A percentile compares a stretch with the other conserved stretches of the same genome.
Evolutionary conservation across 2,797 vertebrate species (phyloP).

Genomic region (Acrossocheilus wenchowensis): DNA sequence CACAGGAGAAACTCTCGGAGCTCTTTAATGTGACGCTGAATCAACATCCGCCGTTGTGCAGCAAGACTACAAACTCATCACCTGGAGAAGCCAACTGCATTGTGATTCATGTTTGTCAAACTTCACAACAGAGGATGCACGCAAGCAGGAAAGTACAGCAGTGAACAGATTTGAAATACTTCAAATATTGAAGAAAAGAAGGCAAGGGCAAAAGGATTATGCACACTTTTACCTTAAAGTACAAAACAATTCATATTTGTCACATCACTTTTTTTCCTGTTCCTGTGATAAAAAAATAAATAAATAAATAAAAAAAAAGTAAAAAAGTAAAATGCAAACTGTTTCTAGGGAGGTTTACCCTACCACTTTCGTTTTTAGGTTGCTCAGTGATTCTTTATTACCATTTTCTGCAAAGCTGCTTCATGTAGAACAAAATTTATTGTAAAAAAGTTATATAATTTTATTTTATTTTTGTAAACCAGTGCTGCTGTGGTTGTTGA

Average conservation of each 20-base stretch:
- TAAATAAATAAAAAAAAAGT: background rate
- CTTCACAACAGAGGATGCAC: background rate
- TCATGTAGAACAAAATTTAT: background rate
- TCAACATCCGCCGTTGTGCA: conserved; percentile 14
- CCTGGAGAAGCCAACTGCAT: conserved; percentile 2
- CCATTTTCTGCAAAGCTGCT: background rate
- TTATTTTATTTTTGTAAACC: background rate
- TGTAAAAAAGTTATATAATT: background rate
- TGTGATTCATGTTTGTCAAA: background rate
- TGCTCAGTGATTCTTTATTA: background rate
- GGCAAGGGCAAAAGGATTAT: background rate
- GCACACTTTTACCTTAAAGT: background rate
- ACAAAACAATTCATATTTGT: background rate
- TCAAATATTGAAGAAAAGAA: background rate
- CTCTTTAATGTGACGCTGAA: conserved; percentile 21
- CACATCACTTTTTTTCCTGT: background rate
- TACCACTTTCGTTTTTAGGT: background rate
- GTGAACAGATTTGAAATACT: background rate
- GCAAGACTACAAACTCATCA: conserved; percentile 21
- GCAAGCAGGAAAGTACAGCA: background rate
- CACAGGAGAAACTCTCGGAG: conserved; percentile 9
- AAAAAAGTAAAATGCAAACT: background rate
- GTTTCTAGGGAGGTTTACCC: background rate
- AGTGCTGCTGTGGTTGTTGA: background rate
- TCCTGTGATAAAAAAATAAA: background rate